phyloP scores from a whole-genome alignment of 2,888 invertebrate genomes.

The Asteroscopus sphinx region DNA sequence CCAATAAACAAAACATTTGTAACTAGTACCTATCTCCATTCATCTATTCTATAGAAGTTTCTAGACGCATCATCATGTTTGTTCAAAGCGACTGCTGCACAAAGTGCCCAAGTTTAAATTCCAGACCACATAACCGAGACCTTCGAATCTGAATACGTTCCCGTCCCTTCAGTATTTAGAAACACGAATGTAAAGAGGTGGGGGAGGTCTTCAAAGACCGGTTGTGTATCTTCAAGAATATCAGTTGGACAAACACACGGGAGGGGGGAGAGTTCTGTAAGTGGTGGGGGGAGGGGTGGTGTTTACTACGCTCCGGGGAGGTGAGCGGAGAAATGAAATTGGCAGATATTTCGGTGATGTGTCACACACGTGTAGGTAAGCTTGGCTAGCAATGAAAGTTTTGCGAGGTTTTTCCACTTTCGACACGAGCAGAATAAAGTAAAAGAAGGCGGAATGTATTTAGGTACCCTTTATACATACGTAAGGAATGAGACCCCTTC shows the following conservation, averaged over 20 bases:
- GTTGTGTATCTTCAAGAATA: slow-evolving; percentile 82
- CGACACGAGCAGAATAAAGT: slow-evolving; percentile 81
- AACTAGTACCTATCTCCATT: slow-evolving; percentile 61
- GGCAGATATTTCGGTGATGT: slow-evolving; percentile 87
- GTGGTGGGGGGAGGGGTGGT: slow-evolving; percentile 73
- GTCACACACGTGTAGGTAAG: slow-evolving; percentile 83
- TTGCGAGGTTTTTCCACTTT: slow-evolving; percentile 84
- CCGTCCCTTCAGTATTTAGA: slow-evolving; percentile 46
- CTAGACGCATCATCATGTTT: slow-evolving; percentile 81
- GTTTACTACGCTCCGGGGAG: slow-evolving; percentile 87
- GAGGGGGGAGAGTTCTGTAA: slow-evolving; percentile 62
- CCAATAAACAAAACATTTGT: slow-evolving; percentile 68
- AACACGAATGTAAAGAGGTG: slow-evolving; percentile 53
- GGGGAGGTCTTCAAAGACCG: slow-evolving; percentile 67
- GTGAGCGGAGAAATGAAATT: slow-evolving; percentile 86
- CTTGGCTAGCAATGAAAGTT: slow-evolving; percentile 82
- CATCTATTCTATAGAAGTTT: slow-evolving; percentile 78
- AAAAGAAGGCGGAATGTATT: slow-evolving; percentile 70
- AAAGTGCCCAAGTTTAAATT: slow-evolving; percentile 74
- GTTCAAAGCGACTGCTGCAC: slow-evolving; percentile 75
- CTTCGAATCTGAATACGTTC: slow-evolving; percentile 62
- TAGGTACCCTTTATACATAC: slow-evolving; percentile 69
- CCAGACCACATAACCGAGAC: slow-evolving; percentile 65
- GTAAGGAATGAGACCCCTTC: slow-evolving; percentile 64
- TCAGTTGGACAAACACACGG: slow-evolving; percentile 82